Conservation (phyloP, 2,113 vertebrate species). For the Hoplias malabaricus region DNA sequence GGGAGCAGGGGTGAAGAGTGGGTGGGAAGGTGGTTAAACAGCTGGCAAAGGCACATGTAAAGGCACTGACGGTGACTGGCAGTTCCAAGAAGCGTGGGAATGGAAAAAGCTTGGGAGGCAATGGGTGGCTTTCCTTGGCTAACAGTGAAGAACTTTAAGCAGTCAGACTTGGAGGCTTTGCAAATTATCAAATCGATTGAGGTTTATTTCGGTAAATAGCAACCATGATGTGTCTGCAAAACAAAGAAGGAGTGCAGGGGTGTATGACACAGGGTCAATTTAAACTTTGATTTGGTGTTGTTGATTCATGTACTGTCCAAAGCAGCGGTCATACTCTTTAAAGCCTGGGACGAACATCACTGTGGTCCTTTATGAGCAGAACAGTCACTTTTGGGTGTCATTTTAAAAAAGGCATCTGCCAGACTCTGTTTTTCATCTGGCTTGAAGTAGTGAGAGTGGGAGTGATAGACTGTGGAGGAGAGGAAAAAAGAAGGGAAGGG, state of each 20-base stretch:
- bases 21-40: conserved; percentile 24
- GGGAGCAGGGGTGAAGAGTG: neutral
- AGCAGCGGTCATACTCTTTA: neutral
- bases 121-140: conserved; percentile 31
- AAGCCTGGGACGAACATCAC: neutral
- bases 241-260: neutral
- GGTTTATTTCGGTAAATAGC: conserved; percentile 48
- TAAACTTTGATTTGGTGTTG: conserved; percentile 8
- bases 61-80: conserved; percentile 38
- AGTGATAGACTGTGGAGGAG: neutral
- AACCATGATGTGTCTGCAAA: conserved; percentile 35
- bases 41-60: conserved; percentile 20
- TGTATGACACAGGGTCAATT: neutral
- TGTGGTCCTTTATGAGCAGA: neutral
- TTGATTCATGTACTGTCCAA: neutral
- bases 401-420: neutral
- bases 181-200: conserved; percentile 27
- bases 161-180: neutral
- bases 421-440: neutral
- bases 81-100: conserved; percentile 8
- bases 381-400: neutral
- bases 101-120: conserved; percentile 27
- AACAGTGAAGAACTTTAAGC: neutral
- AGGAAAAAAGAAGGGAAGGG: conserved; percentile 14
- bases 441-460: neutral